These are phyloP conservation scores for Torymus auratus DNA, from an alignment of 2,888 invertebrate genomes.

Conservation along the genomic window DNA sequence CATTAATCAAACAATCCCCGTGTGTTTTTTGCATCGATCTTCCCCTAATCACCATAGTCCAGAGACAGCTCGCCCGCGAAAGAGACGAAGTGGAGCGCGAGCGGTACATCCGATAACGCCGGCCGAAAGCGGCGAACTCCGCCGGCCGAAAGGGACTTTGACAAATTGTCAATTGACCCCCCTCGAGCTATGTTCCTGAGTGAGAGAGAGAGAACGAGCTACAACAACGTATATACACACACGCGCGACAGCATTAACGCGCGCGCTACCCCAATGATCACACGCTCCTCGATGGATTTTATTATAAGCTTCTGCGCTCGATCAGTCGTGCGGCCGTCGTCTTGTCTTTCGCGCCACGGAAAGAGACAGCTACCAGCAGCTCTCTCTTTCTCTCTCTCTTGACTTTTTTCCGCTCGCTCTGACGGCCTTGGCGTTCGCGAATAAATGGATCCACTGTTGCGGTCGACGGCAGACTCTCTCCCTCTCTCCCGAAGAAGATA, in stretches of 20 bases:
- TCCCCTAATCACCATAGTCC: slow-evolving; percentile 48
- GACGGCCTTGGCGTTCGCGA: slow-evolving; percentile 72
- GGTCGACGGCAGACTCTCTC: slow-evolving; percentile 46
- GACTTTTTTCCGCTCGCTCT: slow-evolving; percentile 4
- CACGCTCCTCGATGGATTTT: not conserved
- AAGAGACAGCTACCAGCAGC: not conserved
- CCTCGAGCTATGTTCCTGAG: not conserved
- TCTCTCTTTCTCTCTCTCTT: not conserved
- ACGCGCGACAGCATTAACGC: not conserved
- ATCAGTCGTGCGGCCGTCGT: no score
- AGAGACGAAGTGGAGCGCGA: not conserved
- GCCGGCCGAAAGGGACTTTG: slow-evolving; percentile 67
- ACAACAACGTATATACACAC: no score
- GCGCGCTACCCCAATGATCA: not conserved
- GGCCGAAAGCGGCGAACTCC: not conserved
- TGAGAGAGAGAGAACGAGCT: not conserved
- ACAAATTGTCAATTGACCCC: slow-evolving; percentile 73
- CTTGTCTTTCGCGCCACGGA: no score
- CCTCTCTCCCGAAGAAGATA: slow-evolving; percentile 25
- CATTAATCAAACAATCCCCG: slow-evolving; percentile 48
- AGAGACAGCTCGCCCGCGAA: slow-evolving; percentile 7
- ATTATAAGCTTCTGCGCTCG: slow-evolving; percentile 5
- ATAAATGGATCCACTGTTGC: slow-evolving; percentile 74
- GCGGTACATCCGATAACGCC: slow-evolving; percentile 21
- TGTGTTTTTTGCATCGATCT: slow-evolving; percentile 49